These are phyloP conservation scores for Sphecodes monilicornis DNA, from an alignment of 2,888 invertebrate species.

Conservation along the genomic window DNA sequence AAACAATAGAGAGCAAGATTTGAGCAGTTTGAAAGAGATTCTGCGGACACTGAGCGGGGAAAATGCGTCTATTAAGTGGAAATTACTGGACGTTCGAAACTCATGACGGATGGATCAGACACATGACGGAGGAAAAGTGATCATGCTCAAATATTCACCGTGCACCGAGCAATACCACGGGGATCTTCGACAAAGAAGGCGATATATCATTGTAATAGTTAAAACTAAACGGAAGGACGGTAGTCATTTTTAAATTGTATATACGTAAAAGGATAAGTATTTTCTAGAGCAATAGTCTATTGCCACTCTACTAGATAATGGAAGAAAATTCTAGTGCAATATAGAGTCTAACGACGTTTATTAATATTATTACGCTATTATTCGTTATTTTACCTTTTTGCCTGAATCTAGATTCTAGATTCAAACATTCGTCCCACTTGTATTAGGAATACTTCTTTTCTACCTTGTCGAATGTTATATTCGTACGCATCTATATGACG, in stretches of 20 bases:
- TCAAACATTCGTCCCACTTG: neutral
- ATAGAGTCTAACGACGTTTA: slow-evolving; percentile 77
- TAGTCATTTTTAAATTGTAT: slow-evolving; percentile 82
- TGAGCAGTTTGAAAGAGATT: neutral
- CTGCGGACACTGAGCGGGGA: neutral
- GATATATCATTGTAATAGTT: slow-evolving; percentile 54
- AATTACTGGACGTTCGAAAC: neutral
- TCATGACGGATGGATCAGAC: too few relatives aligned
- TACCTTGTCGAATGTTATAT: slow-evolving; percentile 19
- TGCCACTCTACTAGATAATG: slow-evolving; percentile 76
- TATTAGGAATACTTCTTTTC: slow-evolving; percentile 9
- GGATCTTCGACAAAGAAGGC: slow-evolving; percentile 58
- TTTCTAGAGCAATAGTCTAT: slow-evolving; percentile 80
- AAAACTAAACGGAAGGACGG: slow-evolving; percentile 64
- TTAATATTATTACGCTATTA: slow-evolving; percentile 53
- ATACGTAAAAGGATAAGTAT: slow-evolving; percentile 81
- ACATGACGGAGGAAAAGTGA: slow-evolving; percentile 31
- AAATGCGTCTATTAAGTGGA: neutral
- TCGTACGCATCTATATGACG: neutral
- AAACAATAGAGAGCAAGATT: neutral
- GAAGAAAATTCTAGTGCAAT: slow-evolving; percentile 82
- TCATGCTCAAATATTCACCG: slow-evolving; percentile 42
- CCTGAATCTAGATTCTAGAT: slow-evolving; percentile 2
- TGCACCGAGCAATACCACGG: slow-evolving; percentile 71
- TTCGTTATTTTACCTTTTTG: slow-evolving; percentile 34